Evolutionary conservation across 2,113 vertebrate species (phyloP), one percentile per base, ranked within the genome.

Genomic region (Semicossyphus pulcher): DNA sequence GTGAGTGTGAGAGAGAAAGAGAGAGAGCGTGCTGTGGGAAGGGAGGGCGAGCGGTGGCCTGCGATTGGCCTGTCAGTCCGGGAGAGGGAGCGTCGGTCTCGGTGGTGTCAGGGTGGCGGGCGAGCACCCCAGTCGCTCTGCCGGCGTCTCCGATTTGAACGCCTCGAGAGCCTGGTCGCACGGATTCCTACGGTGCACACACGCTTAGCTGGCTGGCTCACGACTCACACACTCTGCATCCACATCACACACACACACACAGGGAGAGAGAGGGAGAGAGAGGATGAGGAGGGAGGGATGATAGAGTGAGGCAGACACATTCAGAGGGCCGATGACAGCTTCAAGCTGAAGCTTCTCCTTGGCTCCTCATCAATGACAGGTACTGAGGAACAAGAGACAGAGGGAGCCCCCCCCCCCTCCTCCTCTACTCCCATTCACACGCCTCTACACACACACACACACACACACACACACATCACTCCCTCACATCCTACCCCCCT

Each of bases 351-450:
- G 89, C 83, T 91, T 88, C 87, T 90, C 88, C 84, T 84, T 78
- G 87, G 86, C 85, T 88, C 80, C 72, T 89, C 84, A 86, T 86
- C 83, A 88, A 58, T 93, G 89, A 88, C 89, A 91, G 87, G 90
- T 90, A 86, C 70, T 76, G 89, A 89, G 78, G 81, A 86, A 84
- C 53, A 80, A 72, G 83, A 85, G 78, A 29, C 42, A 31, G 68
- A 67, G 76, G 52, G 26, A 76, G 41, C 6, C 65, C 25, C 63
- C 56, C 51, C 29, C 49, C 42, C 45, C 45, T 11, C 12, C 31
- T n/a, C 56, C 69, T 44, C 41, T 44, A 44, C 76, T n/a, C 73
- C 63, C 70, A 72, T 62, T 57, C 84, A 84, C 79, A 83, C 67
- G 10, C 23, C 0, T 51, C 39, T 16, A 47, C 45, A 44, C 54